Evolutionary conservation across 2,888 invertebrate genomes (phyloP), one percentile per base, ranked within the genome.

Genomic region (Helobdella robusta): DNA sequence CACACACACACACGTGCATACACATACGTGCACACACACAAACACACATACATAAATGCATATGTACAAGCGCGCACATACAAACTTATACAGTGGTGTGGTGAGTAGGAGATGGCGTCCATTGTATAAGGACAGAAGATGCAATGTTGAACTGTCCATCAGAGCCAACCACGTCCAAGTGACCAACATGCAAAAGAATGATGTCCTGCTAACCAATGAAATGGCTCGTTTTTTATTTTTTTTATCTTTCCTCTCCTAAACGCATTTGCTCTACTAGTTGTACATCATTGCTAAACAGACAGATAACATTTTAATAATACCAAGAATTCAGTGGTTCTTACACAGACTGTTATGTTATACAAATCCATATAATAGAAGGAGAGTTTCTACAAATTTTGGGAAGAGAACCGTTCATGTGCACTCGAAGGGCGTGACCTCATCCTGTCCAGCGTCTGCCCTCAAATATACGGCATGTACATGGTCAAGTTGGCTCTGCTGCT

Each of bases 401-500:
- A 81, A 1, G 82, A 83, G 61, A 84, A 87, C 77, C 76, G 81
- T 67, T 76, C 82, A 30, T 81, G 84, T 68, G 87, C 87, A 0
- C 79, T 91, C 69, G 82, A 83, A 67, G 90, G 86, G 0, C 83
- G 91, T 69, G 87, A 91, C 78, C 82, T 84, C 69, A 89, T 92
- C 72, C 76, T 91, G 48, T 83, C 85, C 66, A 87, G 89, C 62
- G 85, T 91, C 69, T 89, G 89, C 79, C 89, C 91, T n/a, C 79
- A 80, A 86, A 85, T 91, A 2, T 91, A 87, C 78, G 91, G 91
- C n/a, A 83, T 92, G 74, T 88, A 89, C 77, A 81, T 87, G 64
- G 88, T 90, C 0, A 92, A 93, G 81, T 79, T 92, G 66, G 89
- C 91, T n/a, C 81, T 91, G 15, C 85, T 87, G 28, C 81, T 91